Evolutionary conservation across 2,797 vertebrate genomes (phyloP).

Genomic region (Enteromius fasciolatus): DNA sequence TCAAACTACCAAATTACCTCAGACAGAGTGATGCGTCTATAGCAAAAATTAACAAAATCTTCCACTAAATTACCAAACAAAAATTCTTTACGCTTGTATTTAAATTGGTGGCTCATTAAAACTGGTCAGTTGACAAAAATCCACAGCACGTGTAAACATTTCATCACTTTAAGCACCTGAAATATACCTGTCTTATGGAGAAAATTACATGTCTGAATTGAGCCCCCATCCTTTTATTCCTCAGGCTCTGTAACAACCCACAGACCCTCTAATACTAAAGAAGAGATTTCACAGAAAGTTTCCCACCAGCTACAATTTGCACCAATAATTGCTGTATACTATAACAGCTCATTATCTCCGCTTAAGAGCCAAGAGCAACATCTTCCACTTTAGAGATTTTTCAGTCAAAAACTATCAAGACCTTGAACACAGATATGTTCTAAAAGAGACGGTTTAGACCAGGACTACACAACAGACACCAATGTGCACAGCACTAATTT

Average conservation of each 20-base stretch:
- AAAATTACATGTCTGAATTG: conserved; percentile 47
- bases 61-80: background rate
- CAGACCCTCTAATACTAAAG: conserved; percentile 15
- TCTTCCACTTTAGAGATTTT: too few species aligned
- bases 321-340: conserved; percentile 30
- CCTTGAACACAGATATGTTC: background rate
- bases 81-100: background rate
- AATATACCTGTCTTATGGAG: conserved; percentile 7
- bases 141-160: background rate
- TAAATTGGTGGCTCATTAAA: background rate
- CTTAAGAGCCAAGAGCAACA: conserved; percentile 13
- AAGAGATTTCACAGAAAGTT: conserved; percentile 35
- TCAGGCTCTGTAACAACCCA: background rate
- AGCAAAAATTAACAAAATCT: background rate
- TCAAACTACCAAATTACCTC: background rate
- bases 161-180: too few species aligned
- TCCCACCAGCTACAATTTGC: conserved; percentile 40
- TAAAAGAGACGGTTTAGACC: background rate
- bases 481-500: conserved; percentile 23
- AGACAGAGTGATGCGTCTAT: background rate
- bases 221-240: conserved; percentile 33
- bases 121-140: background rate
- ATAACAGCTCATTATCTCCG: conserved; percentile 16
- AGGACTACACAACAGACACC: background rate
- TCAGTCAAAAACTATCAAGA: background rate